Evolutionary conservation across 2,888 invertebrate species (phyloP).

Genomic region (Acheta domesticus): DNA sequence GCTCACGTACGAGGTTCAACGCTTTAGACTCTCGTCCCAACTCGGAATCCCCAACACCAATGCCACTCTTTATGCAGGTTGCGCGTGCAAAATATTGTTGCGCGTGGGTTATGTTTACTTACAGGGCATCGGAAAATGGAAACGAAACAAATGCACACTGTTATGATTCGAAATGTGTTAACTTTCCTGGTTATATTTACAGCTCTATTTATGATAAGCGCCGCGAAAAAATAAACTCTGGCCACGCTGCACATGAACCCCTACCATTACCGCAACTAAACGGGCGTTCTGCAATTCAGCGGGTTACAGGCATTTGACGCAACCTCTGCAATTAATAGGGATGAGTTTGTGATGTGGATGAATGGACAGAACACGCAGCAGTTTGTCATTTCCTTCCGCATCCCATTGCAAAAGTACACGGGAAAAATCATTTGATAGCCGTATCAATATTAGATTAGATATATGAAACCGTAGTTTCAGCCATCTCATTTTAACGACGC

Average conservation of each 20-base stretch:
- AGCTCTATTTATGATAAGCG: too few relatives aligned
- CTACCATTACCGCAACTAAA: background rate
- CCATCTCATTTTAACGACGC: background rate
- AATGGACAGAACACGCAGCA: background rate
- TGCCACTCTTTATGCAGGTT: too few relatives aligned
- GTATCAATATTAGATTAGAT: constrained; percentile 3
- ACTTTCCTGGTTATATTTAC: too few relatives aligned
- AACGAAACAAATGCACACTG: too few relatives aligned
- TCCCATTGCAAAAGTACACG: background rate
- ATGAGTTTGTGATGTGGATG: background rate
- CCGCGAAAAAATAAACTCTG: background rate
- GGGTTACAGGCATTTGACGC: background rate
- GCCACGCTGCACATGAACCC: background rate
- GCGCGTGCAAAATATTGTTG: too few relatives aligned
- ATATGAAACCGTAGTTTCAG: background rate
- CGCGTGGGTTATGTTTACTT: too few relatives aligned
- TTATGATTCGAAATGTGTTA: too few relatives aligned
- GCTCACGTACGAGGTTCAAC: too few relatives aligned
- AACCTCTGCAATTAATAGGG: background rate
- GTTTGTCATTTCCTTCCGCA: background rate
- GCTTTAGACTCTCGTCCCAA: too few relatives aligned
- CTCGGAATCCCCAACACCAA: too few relatives aligned
- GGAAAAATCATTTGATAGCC: background rate
- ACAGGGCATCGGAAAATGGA: too few relatives aligned
- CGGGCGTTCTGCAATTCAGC: background rate